Evolutionary conservation across 2,888 invertebrate genomes (phyloP).

Genomic region (Eupithecia tripunctaria): DNA sequence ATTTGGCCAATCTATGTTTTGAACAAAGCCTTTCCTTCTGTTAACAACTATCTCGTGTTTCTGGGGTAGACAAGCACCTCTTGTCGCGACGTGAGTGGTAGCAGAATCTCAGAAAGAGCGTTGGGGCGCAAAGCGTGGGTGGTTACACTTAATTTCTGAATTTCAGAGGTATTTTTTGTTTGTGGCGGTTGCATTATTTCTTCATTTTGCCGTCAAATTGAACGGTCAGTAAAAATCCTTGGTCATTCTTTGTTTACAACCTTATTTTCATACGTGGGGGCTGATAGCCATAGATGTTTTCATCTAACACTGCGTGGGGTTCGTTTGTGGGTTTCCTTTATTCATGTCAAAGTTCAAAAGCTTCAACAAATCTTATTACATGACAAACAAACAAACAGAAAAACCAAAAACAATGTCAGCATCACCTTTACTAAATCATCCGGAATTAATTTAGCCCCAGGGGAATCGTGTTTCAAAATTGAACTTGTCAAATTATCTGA

Average conservation of each 20-base stretch:
- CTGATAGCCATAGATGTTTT: no score
- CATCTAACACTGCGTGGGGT: no score
- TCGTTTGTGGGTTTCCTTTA: no score
- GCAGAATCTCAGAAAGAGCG: constrained; percentile 50
- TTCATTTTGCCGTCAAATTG: neutral
- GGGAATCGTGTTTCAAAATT: constrained; percentile 34
- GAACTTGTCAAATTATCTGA: constrained; percentile 51
- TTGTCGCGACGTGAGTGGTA: constrained; percentile 42
- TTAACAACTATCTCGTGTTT: neutral
- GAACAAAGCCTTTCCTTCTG: neutral
- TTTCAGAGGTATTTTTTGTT: constrained; percentile 8
- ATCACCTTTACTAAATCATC: constrained; percentile 31
- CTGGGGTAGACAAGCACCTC: constrained; percentile 29
- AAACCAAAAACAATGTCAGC: constrained; percentile 4
- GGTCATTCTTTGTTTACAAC: neutral
- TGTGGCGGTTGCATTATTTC: neutral
- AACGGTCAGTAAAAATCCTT: neutral
- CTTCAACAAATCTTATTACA: neutral
- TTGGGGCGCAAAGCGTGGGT: constrained; percentile 38
- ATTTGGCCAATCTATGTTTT: neutral
- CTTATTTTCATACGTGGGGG: no score
- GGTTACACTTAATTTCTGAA: constrained; percentile 39
- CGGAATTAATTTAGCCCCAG: constrained; percentile 36
- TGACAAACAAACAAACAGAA: constrained; percentile 17
- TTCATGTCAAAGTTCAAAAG: constrained; percentile 2